Percentiles rank a stretch among this genome's conserved stretches.
Conservation (phyloP, 2,113 vertebrate genomes). For the Ctenomys sociabilis region DNA sequence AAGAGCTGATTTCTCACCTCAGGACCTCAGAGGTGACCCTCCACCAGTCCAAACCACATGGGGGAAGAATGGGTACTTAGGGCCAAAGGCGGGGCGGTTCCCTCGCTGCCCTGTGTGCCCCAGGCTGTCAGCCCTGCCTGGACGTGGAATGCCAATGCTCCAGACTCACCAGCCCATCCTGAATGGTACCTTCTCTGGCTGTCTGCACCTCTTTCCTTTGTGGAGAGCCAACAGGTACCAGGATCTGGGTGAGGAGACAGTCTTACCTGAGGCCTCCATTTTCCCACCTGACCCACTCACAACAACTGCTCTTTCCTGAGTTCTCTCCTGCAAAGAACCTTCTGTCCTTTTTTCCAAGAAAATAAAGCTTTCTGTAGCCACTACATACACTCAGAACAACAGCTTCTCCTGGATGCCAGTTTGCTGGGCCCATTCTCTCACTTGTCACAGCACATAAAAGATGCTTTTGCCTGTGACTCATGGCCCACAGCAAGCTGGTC, state of each 20-base stretch:
- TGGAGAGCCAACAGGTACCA: background rate
- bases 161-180: background rate
- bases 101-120: background rate
- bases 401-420: accelerated
- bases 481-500: background rate
- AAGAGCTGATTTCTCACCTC: background rate
- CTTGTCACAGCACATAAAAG: background rate
- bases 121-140: background rate
- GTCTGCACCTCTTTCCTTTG: background rate
- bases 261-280: background rate
- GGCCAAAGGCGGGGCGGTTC: no score
- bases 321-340: background rate
- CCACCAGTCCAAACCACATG: background rate
- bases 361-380: background rate
- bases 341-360: background rate
- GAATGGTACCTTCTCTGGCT: accelerated
- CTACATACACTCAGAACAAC: background rate
- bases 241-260: no score
- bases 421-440: background rate
- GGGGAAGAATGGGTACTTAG: no score
- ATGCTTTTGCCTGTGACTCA: background rate
- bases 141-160: background rate
- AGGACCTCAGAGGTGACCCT: no score
- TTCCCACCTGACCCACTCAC: background rate
- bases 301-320: background rate